These are phyloP conservation scores for Drepana falcataria DNA, from an alignment of 2,888 invertebrate species.

Conservation along the genomic window DNA sequence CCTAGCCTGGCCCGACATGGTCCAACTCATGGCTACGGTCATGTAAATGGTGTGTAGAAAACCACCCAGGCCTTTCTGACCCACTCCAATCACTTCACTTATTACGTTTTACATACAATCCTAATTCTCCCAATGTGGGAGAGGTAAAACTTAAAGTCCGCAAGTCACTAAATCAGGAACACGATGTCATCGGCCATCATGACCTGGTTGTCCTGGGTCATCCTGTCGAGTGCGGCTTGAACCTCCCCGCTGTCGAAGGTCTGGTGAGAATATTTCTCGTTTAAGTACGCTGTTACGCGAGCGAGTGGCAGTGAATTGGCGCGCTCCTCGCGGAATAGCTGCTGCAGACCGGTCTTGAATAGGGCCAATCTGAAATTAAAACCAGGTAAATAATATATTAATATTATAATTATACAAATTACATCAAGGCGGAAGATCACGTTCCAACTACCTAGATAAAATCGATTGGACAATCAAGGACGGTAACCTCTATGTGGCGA, in stretches of 20 bases:
- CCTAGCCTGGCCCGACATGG: too few species aligned
- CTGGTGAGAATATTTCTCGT: conserved; percentile 77
- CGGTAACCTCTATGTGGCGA: too few species aligned
- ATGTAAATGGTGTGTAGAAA: too few species aligned
- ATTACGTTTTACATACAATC: too few species aligned
- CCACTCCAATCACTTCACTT: too few species aligned
- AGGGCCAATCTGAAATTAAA: conserved; percentile 66
- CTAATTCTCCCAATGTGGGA: too few species aligned
- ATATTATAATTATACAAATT: neutral
- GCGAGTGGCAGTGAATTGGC: conserved; percentile 85
- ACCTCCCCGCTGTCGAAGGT: conserved; percentile 85
- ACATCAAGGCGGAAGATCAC: too few species aligned
- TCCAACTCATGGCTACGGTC: too few species aligned
- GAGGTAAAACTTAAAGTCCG: too few species aligned
- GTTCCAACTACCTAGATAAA: too few species aligned
- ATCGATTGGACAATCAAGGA: too few species aligned
- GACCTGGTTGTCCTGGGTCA: conserved; percentile 94
- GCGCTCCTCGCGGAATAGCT: conserved; percentile 87
- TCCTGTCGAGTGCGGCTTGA: conserved; percentile 85
- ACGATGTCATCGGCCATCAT: conserved; percentile 93
- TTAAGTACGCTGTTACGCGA: conserved; percentile 82
- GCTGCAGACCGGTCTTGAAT: conserved; percentile 86
- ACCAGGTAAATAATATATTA: neutral
- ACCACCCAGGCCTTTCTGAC: too few species aligned
- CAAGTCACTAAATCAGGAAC: conserved; percentile 85